Evolutionary conservation across 1,140 invertebrate species (phyloP).

Genomic region (Himalopsyche phryganea): DNA sequence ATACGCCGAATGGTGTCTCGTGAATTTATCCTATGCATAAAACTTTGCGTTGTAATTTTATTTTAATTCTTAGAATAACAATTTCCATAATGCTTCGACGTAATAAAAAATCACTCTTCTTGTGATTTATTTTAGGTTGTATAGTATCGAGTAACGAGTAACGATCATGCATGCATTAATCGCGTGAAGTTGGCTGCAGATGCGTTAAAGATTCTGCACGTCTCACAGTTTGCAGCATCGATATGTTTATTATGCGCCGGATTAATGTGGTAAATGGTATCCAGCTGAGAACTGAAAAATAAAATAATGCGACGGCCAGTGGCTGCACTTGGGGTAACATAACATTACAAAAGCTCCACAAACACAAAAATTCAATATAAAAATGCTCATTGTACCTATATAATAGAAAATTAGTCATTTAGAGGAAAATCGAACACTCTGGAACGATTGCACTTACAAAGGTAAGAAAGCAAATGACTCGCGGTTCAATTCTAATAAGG

Average conservation of each 20-base stretch:
- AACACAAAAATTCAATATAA: too few species aligned
- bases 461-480: too few species aligned
- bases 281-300: slow-evolving; percentile 25
- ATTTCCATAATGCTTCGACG: background rate
- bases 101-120: background rate
- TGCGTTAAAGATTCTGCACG: slow-evolving; percentile 24
- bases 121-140: slow-evolving; percentile 15
- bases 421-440: too few species aligned
- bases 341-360: too few species aligned
- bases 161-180: slow-evolving; percentile 13
- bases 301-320: background rate
- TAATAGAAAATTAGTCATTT: too few species aligned
- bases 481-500: too few species aligned
- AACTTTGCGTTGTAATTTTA: too few species aligned
- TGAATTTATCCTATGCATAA: too few species aligned
- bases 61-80: background rate
- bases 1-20: too few species aligned
- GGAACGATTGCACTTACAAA: too few species aligned
- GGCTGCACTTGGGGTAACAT: slow-evolving; percentile 4
- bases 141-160: slow-evolving; percentile 16
- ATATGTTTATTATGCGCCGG: slow-evolving; percentile 34
- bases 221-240: slow-evolving; percentile 16
- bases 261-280: slow-evolving; percentile 30
- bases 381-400: too few species aligned
- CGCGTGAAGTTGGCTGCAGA: slow-evolving; percentile 21